Conservation (phyloP, 1,140 invertebrate genomes). For the Limonius californicus region DNA sequence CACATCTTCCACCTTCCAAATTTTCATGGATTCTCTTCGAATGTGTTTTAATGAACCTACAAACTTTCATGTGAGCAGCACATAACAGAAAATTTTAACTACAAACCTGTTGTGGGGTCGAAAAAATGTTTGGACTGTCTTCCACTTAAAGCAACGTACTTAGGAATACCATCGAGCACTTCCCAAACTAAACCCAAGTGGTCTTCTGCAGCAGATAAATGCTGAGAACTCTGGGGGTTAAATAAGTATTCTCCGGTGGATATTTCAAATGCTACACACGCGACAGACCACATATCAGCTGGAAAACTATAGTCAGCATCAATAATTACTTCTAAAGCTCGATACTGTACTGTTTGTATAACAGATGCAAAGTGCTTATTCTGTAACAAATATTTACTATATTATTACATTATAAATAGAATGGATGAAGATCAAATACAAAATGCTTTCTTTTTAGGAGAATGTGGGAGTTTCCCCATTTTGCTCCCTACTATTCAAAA, state of each 20-base stretch:
- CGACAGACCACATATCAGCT: slow-evolving; percentile 97
- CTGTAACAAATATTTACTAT: slow-evolving; percentile 40
- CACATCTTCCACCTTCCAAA: slow-evolving; percentile 89
- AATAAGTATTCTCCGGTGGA: slow-evolving; percentile 99
- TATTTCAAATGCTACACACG: slow-evolving; percentile 98
- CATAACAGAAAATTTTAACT: slow-evolving; percentile 4
- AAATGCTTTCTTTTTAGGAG: too few species aligned
- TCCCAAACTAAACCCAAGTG: slow-evolving; percentile 98
- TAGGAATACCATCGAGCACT: slow-evolving; percentile 91
- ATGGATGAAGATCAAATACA: too few species aligned
- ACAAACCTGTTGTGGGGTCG: slow-evolving; percentile 30
- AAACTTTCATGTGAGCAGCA: slow-evolving; percentile 20
- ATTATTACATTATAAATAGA: neutral
- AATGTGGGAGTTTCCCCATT: too few species aligned
- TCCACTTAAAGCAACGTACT: slow-evolving; percentile 81
- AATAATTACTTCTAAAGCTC: slow-evolving; percentile 92
- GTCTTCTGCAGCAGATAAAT: slow-evolving; percentile 90
- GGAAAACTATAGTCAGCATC: slow-evolving; percentile 91
- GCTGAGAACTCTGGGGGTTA: slow-evolving; percentile 87
- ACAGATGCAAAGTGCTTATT: slow-evolving; percentile 78
- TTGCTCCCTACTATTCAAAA: too few species aligned
- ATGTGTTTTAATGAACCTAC: slow-evolving; percentile 83
- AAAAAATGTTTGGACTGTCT: slow-evolving; percentile 44
- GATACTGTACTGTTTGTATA: slow-evolving; percentile 98
- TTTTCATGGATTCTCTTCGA: slow-evolving; percentile 72